These are phyloP conservation scores for Rissa tridactyla DNA, from an alignment of 2,113 vertebrate species.

Conservation along the genomic window DNA sequence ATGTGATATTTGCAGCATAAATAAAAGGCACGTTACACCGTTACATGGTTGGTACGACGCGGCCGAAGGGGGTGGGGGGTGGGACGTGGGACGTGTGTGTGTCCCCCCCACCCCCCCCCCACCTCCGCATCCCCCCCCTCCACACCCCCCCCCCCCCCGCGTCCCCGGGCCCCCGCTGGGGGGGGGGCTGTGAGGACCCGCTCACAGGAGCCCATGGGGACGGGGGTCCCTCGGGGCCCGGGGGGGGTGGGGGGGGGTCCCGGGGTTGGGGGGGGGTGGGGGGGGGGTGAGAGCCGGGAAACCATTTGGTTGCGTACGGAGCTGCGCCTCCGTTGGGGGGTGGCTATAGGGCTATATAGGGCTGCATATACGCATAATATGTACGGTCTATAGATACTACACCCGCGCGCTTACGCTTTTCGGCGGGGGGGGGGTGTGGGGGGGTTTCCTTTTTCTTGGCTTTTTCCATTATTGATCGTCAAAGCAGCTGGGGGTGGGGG, in stretches of 20 bases:
- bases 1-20: conserved; percentile 80
- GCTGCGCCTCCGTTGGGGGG: not conserved
- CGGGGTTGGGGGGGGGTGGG: not conserved
- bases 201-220: conserved; percentile 65
- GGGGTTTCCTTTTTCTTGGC: not conserved
- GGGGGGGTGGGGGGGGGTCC: not conserved
- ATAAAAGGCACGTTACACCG: conserved; percentile 78
- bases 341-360: conserved; percentile 16
- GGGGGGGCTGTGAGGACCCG: conserved; percentile 71
- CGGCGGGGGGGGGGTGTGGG: not conserved
- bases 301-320: not conserved
- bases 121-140: not conserved
- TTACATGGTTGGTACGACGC: conserved; percentile 51
- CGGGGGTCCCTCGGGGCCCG: no score
- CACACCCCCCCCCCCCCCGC: not conserved
- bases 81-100: no score
- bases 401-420: not conserved
- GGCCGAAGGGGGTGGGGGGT: not conserved
- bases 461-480: conserved; percentile 16
- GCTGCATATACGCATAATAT: conserved; percentile 10
- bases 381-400: conserved; percentile 31
- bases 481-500: not conserved
- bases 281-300: not conserved
- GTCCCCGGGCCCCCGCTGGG: not conserved
- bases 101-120: not conserved